Conservation (phyloP, 30 jellyfish, hydroid and myxozoan species). For the Aurelia sp. region DNA sequence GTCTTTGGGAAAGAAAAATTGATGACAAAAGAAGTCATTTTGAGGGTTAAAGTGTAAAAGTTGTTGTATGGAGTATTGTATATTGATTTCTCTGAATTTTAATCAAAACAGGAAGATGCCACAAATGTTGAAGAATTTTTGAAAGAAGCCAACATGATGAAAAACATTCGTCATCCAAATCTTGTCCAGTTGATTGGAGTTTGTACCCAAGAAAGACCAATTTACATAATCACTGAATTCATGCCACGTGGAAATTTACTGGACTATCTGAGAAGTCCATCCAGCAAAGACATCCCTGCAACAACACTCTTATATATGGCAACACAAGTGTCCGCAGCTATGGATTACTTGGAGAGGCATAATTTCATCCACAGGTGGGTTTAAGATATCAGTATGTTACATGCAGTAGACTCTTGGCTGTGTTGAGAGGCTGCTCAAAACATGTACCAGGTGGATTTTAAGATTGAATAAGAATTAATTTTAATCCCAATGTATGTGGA, state of each 20-base stretch:
- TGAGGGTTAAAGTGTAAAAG: too few species aligned
- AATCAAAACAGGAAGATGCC: conserved; percentile 73
- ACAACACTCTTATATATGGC: conserved; percentile 97
- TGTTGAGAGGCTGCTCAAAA: too few species aligned
- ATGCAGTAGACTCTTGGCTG: too few species aligned
- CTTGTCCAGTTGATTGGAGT: conserved; percentile 93
- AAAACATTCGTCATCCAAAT: conserved; percentile 85
- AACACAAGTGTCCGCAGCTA: conserved; percentile 97
- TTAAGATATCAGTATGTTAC: too few species aligned
- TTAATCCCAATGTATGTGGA: too few species aligned
- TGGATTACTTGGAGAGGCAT: conserved; percentile 81
- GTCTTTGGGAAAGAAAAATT: too few species aligned
- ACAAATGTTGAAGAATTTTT: conserved; percentile 92
- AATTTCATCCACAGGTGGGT: conserved; percentile 87
- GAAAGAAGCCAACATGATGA: conserved; percentile 97
- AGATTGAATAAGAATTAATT: too few species aligned
- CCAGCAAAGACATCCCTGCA: conserved; percentile 93
- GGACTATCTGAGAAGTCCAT: conserved; percentile 88
- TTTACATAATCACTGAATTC: conserved; percentile 92
- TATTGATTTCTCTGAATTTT: not conserved
- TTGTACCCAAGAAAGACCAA: conserved; percentile 94
- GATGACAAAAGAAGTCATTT: too few species aligned
- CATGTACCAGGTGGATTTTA: too few species aligned
- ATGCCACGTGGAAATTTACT: conserved; percentile 96
- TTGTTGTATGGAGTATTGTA: not conserved